Percentiles rank a stretch among this genome's conserved stretches.
Evolutionary conservation across 2,888 invertebrate genomes (phyloP).

Genomic region (Craniophora ligustri): DNA sequence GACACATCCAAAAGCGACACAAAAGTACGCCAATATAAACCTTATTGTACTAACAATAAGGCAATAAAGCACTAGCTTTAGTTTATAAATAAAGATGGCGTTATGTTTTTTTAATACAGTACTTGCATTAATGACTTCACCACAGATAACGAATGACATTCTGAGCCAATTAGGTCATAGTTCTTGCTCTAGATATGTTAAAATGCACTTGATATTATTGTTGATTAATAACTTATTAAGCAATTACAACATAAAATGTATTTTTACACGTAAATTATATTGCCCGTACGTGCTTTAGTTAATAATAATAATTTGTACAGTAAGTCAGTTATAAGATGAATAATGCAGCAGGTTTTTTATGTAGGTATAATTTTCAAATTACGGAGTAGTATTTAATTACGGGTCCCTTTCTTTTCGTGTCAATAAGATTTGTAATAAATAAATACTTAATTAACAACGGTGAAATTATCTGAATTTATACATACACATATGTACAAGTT

Average conservation of each 20-base stretch:
- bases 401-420: no score
- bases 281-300: background rate
- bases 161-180: conserved; percentile 37
- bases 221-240: conserved; percentile 12
- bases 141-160: conserved; percentile 40
- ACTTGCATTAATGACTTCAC: conserved; percentile 36
- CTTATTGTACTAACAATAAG: no score
- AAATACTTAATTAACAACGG: no score
- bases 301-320: background rate
- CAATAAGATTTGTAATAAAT: no score
- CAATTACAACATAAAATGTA: background rate
- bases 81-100: conserved; percentile 36
- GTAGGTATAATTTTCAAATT: no score
- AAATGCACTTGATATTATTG: conserved; percentile 18
- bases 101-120: conserved; percentile 40
- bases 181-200: conserved; percentile 25
- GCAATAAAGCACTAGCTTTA: background rate
- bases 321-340: conserved; percentile 1
- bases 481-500: no score
- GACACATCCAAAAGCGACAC: no score
- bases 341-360: background rate
- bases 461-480: no score
- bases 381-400: no score
- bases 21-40: background rate
- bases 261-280: conserved; percentile 11